A percentile compares a stretch with the other conserved stretches of the same genome.
These are phyloP conservation scores for Larimichthys crocea DNA, from an alignment of 2,113 vertebrate genomes.

Conservation along the genomic window DNA sequence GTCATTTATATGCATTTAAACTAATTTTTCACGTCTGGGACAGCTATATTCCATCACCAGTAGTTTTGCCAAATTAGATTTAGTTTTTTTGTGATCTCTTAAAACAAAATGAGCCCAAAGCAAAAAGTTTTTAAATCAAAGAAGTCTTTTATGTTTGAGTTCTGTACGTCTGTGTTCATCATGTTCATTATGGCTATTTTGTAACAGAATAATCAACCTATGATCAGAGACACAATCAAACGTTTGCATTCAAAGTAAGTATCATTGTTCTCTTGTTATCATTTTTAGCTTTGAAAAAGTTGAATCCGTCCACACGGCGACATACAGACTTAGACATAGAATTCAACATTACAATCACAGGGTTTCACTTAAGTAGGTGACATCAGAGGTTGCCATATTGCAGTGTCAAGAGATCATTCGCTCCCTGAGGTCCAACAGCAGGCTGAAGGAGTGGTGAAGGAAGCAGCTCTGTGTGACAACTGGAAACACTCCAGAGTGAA, in stretches of 20 bases:
- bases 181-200: background rate
- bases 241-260: background rate
- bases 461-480: conserved; percentile 70
- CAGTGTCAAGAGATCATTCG: conserved; percentile 70
- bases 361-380: conserved; percentile 19
- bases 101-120: no score
- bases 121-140: background rate
- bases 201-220: background rate
- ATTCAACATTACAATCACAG: background rate
- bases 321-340: background rate
- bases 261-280: no score
- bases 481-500: conserved; percentile 64
- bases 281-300: background rate
- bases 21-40: background rate
- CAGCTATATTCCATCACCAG: background rate
- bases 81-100: background rate
- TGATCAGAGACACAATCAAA: background rate
- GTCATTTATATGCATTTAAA: background rate
- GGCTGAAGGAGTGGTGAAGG: conserved; percentile 54
- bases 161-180: background rate
- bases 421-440: conserved; percentile 65
- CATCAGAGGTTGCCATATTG: conserved; percentile 67
- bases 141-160: background rate
- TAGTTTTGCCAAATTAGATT: background rate
- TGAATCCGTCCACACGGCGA: background rate